Percentiles rank a stretch among this genome's conserved stretches.
Conservation (phyloP, 1,140 invertebrate genomes). For the Teleogryllus occipitalis region DNA sequence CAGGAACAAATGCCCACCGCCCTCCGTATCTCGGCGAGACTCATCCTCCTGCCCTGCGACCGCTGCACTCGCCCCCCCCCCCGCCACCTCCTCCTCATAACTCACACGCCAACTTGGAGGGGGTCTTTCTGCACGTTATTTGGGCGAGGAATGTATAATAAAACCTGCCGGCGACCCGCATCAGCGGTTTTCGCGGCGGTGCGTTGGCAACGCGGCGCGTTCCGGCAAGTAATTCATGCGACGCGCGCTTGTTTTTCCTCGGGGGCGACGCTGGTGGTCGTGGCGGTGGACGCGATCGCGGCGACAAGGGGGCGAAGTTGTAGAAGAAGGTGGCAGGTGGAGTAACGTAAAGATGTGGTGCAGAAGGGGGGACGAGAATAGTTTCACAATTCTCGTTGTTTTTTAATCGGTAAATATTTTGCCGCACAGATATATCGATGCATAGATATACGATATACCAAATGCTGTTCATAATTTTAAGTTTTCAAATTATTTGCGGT, state of each 20-base stretch:
- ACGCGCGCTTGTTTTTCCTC: background rate
- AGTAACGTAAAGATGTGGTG: background rate
- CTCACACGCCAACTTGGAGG: background rate
- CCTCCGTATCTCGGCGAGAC: background rate
- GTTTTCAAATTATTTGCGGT: too few species aligned
- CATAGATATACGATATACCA: too few species aligned
- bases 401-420: too few species aligned
- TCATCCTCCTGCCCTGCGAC: background rate
- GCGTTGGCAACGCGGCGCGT: background rate
- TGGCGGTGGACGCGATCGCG: background rate
- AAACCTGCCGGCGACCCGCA: background rate
- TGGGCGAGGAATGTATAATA: background rate
- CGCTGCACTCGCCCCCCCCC: background rate
- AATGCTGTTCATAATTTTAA: too few species aligned
- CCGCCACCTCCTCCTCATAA: background rate
- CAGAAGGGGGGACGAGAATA: background rate
- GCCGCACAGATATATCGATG: too few species aligned
- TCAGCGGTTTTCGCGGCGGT: background rate
- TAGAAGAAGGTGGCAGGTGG: background rate
- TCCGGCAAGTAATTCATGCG: background rate
- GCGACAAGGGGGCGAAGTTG: background rate
- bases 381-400: too few species aligned
- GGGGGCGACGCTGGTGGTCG: too few species aligned
- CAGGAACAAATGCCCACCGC: background rate
- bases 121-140: background rate